Evolutionary conservation across 1,140 invertebrate genomes (phyloP).

Genomic region (Caenorhabditis remanei): DNA sequence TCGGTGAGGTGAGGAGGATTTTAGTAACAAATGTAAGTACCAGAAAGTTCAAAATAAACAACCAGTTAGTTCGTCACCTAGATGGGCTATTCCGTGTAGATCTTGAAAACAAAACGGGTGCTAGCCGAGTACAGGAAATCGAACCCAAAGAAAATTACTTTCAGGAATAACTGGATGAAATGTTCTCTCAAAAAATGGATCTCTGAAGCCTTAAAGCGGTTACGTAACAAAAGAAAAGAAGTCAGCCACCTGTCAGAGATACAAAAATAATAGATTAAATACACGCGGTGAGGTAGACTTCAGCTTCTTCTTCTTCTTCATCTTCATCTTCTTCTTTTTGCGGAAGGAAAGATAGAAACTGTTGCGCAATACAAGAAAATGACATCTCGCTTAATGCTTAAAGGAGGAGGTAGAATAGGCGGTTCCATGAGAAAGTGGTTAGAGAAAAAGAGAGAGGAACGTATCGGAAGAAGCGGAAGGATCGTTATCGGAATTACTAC

Average conservation of each 20-base stretch:
- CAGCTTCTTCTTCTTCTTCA: constrained; percentile 2
- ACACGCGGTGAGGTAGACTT: neutral
- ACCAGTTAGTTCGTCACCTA: no score
- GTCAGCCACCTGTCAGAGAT: constrained; percentile 12
- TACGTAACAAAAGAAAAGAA: neutral
- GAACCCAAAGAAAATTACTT: no score
- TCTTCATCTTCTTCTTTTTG: neutral
- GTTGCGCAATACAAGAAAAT: constrained; percentile 55
- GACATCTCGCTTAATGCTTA: constrained; percentile 51
- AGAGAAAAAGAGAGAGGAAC: constrained; percentile 47
- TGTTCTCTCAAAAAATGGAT: no score
- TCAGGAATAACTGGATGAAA: no score
- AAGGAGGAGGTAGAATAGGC: constrained; percentile 34
- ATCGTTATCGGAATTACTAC: constrained; percentile 56
- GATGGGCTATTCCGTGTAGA: no score
- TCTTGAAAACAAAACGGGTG: no score
- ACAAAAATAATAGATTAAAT: constrained; percentile 46
- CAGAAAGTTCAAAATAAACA: no score
- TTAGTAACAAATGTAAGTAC: no score
- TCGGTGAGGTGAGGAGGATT: no score
- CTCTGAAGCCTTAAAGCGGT: no score
- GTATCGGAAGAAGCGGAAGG: neutral
- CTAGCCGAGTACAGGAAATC: no score
- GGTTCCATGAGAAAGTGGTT: constrained; percentile 54
- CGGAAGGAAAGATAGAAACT: constrained; percentile 22